Conservation (phyloP, 2,888 invertebrate genomes). For the Atherix ibis region DNA sequence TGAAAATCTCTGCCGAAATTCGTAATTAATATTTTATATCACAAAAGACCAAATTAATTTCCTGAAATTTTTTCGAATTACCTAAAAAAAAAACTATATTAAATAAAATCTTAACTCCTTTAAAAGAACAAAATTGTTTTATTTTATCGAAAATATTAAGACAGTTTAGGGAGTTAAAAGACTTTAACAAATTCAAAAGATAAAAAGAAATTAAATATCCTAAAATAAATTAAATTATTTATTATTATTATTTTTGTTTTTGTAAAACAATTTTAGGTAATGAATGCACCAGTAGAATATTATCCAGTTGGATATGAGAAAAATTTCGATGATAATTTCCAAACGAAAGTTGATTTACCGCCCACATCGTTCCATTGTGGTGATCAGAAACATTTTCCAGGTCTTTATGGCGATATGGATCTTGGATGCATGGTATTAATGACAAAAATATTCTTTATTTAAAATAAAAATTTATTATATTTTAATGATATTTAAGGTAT, state of each 20-base stretch:
- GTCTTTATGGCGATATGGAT: constrained; percentile 74
- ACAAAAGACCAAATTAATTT: too few relatives aligned
- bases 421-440: constrained; percentile 70
- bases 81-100: too few relatives aligned
- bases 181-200: background rate
- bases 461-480: background rate
- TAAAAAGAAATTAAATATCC: background rate
- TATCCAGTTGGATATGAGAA: constrained; percentile 79
- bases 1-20: too few relatives aligned
- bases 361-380: constrained; percentile 73
- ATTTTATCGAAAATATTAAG: too few relatives aligned
- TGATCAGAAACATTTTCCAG: constrained; percentile 81
- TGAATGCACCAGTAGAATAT: constrained; percentile 81
- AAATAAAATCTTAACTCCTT: too few relatives aligned
- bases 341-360: constrained; percentile 67
- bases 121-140: too few relatives aligned
- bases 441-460: constrained; percentile 2
- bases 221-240: constrained; percentile 2
- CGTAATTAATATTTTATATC: too few relatives aligned
- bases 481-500: constrained; percentile 44
- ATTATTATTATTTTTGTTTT: background rate
- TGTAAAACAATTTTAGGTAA: too few relatives aligned
- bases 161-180: too few relatives aligned
- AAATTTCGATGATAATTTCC: constrained; percentile 77
- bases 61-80: too few relatives aligned